Evolutionary conservation across 2,888 invertebrate genomes (phyloP).

Genomic region (Drosophila paranaensis): DNA sequence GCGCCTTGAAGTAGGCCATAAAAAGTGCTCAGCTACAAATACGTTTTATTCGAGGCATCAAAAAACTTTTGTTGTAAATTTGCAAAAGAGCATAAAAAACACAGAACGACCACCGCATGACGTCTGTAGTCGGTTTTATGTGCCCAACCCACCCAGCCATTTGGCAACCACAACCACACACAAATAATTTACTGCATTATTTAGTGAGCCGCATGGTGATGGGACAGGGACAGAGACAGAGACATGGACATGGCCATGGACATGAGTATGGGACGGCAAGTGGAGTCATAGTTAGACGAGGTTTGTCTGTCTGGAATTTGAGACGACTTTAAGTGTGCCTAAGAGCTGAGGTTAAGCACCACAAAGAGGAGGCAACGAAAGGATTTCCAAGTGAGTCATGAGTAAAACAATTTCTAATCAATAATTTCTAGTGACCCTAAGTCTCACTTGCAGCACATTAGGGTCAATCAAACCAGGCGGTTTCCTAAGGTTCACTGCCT

Average conservation of each 20-base stretch:
- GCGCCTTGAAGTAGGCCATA: constrained; percentile 65
- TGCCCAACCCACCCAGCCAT: constrained; percentile 5
- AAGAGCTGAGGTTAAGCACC: constrained; percentile 66
- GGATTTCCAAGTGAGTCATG: constrained; percentile 15
- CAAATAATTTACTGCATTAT: constrained; percentile 58
- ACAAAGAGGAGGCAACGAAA: constrained; percentile 7
- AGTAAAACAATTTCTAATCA: constrained; percentile 30
- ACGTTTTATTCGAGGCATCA: constrained; percentile 31
- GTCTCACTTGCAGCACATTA: constrained; percentile 13
- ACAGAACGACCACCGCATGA: constrained; percentile 27
- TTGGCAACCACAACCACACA: constrained; percentile 35
- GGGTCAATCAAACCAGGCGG: constrained; percentile 39
- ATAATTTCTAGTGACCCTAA: constrained; percentile 21
- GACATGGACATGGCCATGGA: background rate
- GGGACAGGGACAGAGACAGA: constrained; percentile 2
- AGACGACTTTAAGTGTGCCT: constrained; percentile 59
- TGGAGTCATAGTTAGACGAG: constrained; percentile 26
- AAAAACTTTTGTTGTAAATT: constrained; percentile 45
- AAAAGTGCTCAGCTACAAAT: constrained; percentile 47
- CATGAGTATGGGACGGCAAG: constrained; percentile 26
- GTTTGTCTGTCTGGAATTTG: constrained; percentile 47
- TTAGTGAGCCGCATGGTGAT: constrained; percentile 40
- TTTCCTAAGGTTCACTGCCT: constrained; percentile 40
- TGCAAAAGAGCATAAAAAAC: constrained; percentile 45
- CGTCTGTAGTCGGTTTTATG: constrained; percentile 31